A percentile compares a stretch with the other conserved stretches of the same genome.
phyloP scores from a whole-genome alignment of 2,113 vertebrate genomes.

The Tretioscincus oriximinensis region DNA sequence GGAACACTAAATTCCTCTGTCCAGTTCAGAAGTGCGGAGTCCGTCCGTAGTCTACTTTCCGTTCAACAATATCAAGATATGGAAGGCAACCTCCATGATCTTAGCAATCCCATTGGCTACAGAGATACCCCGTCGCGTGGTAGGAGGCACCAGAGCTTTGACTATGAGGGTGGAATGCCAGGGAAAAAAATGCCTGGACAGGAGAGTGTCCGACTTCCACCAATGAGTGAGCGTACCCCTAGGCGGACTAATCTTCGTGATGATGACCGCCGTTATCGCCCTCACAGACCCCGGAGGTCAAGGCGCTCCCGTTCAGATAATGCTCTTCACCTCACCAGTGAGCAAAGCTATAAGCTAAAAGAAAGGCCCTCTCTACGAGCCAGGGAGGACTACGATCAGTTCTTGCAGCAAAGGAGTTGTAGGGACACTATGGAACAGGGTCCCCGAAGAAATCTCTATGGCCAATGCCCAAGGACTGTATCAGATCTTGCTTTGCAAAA shows the following conservation, averaged over 20 bases:
- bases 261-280: constrained; percentile 78
- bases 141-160: constrained; percentile 86
- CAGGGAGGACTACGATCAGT: constrained; percentile 90
- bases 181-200: constrained; percentile 77
- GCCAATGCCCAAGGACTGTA: constrained; percentile 92
- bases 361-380: constrained; percentile 82
- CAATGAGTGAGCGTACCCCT: constrained; percentile 86
- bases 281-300: constrained; percentile 84
- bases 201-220: constrained; percentile 78
- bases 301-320: constrained; percentile 94
- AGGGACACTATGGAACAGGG: constrained; percentile 81
- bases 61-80: constrained; percentile 89
- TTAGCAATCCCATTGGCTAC: constrained; percentile 80
- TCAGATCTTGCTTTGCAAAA: constrained; percentile 96
- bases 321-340: constrained; percentile 89
- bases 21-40: constrained; percentile 92
- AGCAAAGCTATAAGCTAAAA: constrained; percentile 78
- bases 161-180: constrained; percentile 84
- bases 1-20: constrained; percentile 89
- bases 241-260: constrained; percentile 75
- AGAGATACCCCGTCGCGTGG: constrained; percentile 72
- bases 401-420: constrained; percentile 81
- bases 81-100: constrained; percentile 75
- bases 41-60: constrained; percentile 86
- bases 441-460: constrained; percentile 80